These are phyloP conservation scores for Onthophagus taurus DNA, from an alignment of 1,140 invertebrate genomes.

Conservation along the genomic window DNA sequence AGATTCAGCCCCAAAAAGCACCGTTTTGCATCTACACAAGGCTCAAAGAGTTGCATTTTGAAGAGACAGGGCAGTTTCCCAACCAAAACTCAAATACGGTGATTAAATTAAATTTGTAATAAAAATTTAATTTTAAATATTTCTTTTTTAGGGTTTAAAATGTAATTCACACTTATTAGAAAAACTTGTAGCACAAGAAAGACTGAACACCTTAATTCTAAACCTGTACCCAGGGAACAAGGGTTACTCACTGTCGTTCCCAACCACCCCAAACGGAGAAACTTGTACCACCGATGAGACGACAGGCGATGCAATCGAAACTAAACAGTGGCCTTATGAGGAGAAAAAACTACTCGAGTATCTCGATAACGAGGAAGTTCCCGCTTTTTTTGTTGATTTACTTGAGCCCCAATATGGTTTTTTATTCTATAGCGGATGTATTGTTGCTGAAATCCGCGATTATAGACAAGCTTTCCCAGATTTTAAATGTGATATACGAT, in stretches of 20 bases:
- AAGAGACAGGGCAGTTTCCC: slow-evolving; percentile 28
- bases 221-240: slow-evolving; percentile 87
- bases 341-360: slow-evolving; percentile 66
- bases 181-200: slow-evolving; percentile 72
- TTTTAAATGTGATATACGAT: slow-evolving; percentile 63
- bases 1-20: slow-evolving; percentile 13
- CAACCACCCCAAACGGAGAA: slow-evolving; percentile 17
- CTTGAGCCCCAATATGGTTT: slow-evolving; percentile 68
- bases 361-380: slow-evolving; percentile 79
- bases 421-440: slow-evolving; percentile 85
- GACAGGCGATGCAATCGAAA: slow-evolving; percentile 54
- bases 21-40: slow-evolving; percentile 23
- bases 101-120: slow-evolving; percentile 9
- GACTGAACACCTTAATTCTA: slow-evolving; percentile 78
- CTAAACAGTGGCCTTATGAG: slow-evolving; percentile 65
- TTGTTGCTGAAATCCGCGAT: slow-evolving; percentile 84
- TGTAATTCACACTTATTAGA: slow-evolving; percentile 71
- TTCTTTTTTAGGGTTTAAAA: slow-evolving; percentile 51
- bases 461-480: slow-evolving; percentile 67
- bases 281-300: slow-evolving; percentile 41
- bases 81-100: slow-evolving; percentile 20
- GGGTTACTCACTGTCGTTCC: slow-evolving; percentile 72
- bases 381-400: slow-evolving; percentile 74
- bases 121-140: no score
- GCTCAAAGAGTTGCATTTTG: slow-evolving; percentile 24